Evolutionary conservation across 2,797 vertebrate genomes (phyloP), one percentile per base, ranked within the genome.

Genomic region (Enteromius anoplus): DNA sequence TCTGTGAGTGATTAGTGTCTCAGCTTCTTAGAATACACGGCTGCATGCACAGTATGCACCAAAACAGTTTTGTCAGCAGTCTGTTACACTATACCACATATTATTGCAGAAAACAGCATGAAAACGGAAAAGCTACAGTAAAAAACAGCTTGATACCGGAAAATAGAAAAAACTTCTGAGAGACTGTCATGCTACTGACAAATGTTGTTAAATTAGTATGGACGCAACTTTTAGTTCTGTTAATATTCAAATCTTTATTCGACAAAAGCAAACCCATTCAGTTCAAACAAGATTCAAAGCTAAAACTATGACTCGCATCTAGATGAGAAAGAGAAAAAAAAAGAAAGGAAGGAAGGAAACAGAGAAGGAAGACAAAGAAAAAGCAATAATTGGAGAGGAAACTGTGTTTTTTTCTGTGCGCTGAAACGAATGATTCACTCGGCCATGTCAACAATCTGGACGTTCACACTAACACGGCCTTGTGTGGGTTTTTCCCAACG

Each of bases 401-500:
- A 78, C 64, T 23, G 11, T 40, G 37, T 40, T 79, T 53, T 29
- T 73, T 62, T 68, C 17, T 9, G 29, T 64, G 76, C 0, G 8
- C 60, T 47, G 53, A 60, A 66, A 49, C 42, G 12, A 66, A 75
- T 40, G 64, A 83, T 55, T 83, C 49, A 68, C 73, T 60, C 3
- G 3, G 51, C 65, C 40, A n/a, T 58, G 40, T 83, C 81, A 64
- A 81, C 58, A 64, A 23, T 62, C 55, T 34, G n/a, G 14, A 62
- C 7, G 29, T 70, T 51, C 40, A 78, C 75, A 62, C 51, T 14
- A 83, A 26, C 40, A 26, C 15, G 42, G 49, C 84, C 78, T 85
- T 71, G 51, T 71, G 29, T 69, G 11, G 21, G 12, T 81, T 64
- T 62, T 62, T 64, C 34, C 64, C 65, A 71, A 70, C 29, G 7